A percentile compares a stretch with the other conserved stretches of the same genome.
These are phyloP conservation scores for Taenioides sp. DNA, from an alignment of 2,797 vertebrate species.

Conservation along the genomic window DNA sequence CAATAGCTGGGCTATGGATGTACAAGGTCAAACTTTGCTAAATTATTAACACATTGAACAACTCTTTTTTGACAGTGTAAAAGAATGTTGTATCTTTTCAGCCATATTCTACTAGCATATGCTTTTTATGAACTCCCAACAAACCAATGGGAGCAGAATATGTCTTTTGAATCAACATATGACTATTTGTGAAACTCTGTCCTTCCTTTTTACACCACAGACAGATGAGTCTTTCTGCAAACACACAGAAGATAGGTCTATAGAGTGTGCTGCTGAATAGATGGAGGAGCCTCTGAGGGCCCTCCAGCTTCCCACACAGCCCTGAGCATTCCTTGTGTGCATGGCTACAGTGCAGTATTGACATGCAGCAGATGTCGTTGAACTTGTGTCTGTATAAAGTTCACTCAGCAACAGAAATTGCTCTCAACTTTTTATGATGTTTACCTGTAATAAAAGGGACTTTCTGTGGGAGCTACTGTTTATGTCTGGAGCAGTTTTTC, in stretches of 20 bases:
- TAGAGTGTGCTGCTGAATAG: slow-evolving; percentile 1
- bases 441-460: slow-evolving; percentile 6
- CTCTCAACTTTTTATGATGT: background rate
- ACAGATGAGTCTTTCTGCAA: background rate
- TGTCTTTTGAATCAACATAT: background rate
- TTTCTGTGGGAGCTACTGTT: slow-evolving; percentile 8
- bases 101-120: background rate
- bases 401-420: slow-evolving; percentile 7
- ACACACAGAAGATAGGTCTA: background rate
- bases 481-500: slow-evolving; percentile 5
- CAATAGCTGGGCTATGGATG: too few relatives aligned
- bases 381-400: slow-evolving; percentile 2
- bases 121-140: background rate
- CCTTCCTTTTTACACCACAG: background rate
- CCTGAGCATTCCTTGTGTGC: background rate
- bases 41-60: too few relatives aligned
- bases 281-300: slow-evolving; percentile 1
- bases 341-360: background rate
- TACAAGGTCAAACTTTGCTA: too few relatives aligned
- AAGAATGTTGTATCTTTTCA: background rate
- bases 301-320: slow-evolving; percentile 8
- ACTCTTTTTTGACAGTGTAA: too few relatives aligned
- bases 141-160: too few relatives aligned
- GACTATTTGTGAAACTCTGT: background rate
- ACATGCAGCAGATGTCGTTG: background rate